Percentiles rank a stretch among this genome's conserved stretches.
These are phyloP conservation scores for Acronicta psi DNA, from an alignment of 2,888 invertebrate genomes.

Conservation along the genomic window DNA sequence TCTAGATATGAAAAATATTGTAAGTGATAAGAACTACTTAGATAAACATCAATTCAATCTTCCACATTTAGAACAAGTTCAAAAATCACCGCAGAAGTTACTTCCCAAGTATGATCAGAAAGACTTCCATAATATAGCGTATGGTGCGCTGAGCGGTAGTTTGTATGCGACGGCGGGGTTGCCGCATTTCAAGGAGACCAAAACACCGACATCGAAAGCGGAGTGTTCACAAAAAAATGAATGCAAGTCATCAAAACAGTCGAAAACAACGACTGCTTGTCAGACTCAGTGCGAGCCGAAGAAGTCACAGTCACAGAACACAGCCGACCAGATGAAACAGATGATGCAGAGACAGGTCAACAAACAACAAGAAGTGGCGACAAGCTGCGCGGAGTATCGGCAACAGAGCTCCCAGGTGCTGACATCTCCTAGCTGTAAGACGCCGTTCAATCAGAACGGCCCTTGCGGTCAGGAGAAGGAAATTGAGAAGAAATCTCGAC, in stretches of 20 bases:
- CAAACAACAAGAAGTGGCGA: slow-evolving; percentile 76
- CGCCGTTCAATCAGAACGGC: slow-evolving; percentile 76
- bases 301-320: slow-evolving; percentile 71
- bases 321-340: slow-evolving; percentile 81
- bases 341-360: slow-evolving; percentile 81
- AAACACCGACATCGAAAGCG: slow-evolving; percentile 75
- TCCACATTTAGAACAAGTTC: slow-evolving; percentile 89
- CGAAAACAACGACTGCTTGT: slow-evolving; percentile 82
- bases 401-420: slow-evolving; percentile 80
- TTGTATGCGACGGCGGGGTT: slow-evolving; percentile 79
- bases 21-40: slow-evolving; percentile 88
- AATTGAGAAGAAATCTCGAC: slow-evolving; percentile 83
- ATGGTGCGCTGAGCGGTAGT: slow-evolving; percentile 80
- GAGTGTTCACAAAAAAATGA: slow-evolving; percentile 83
- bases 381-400: slow-evolving; percentile 79
- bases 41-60: slow-evolving; percentile 90
- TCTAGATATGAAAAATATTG: slow-evolving; percentile 84
- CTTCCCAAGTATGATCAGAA: slow-evolving; percentile 87
- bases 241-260: slow-evolving; percentile 82
- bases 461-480: slow-evolving; percentile 80
- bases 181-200: slow-evolving; percentile 84
- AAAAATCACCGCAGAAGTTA: slow-evolving; percentile 90
- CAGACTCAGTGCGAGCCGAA: slow-evolving; percentile 85
- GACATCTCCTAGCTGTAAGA: slow-evolving; percentile 79
- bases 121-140: slow-evolving; percentile 84